These are phyloP conservation scores for Drosophila anomelani DNA, from an alignment of 2,888 invertebrate species.

Conservation along the genomic window DNA sequence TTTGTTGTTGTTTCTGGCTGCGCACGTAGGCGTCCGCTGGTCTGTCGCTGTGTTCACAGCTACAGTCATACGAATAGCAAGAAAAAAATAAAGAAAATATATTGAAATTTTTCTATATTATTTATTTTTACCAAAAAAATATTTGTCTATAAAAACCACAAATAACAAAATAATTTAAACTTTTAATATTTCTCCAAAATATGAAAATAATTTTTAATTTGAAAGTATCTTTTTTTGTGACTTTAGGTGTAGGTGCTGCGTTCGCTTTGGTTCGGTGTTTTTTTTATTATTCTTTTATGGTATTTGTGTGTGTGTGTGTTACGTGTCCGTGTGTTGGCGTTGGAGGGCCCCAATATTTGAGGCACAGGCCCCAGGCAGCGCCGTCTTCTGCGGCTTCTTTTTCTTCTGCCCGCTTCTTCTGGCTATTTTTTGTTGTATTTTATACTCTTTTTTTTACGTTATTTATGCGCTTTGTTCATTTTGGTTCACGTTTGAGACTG, in stretches of 20 bases:
- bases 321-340: constrained; percentile 58
- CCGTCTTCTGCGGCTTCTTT: constrained; percentile 33
- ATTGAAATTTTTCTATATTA: background rate
- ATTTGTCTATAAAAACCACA: too few relatives aligned
- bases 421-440: constrained; percentile 16
- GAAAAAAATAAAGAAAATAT: too few relatives aligned
- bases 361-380: constrained; percentile 46
- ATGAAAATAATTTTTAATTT: background rate
- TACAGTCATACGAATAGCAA: background rate
- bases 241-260: constrained; percentile 9
- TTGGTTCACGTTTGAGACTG: constrained; percentile 74
- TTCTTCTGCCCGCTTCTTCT: constrained; percentile 23
- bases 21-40: constrained; percentile 70
- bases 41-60: constrained; percentile 50
- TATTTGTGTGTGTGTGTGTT: constrained; percentile 6
- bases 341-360: constrained; percentile 65
- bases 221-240: background rate
- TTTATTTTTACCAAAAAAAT: background rate
- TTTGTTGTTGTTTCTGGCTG: constrained; percentile 33
- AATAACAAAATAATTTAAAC: background rate
- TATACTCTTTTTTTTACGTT: constrained; percentile 57
- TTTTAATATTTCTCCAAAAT: background rate
- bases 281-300: constrained; percentile 7
- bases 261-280: constrained; percentile 8
- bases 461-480: constrained; percentile 78